Base-by-base conservation (phyloP, 1,140 invertebrate genomes). In the Akabosia matsudoensis region DNA sequence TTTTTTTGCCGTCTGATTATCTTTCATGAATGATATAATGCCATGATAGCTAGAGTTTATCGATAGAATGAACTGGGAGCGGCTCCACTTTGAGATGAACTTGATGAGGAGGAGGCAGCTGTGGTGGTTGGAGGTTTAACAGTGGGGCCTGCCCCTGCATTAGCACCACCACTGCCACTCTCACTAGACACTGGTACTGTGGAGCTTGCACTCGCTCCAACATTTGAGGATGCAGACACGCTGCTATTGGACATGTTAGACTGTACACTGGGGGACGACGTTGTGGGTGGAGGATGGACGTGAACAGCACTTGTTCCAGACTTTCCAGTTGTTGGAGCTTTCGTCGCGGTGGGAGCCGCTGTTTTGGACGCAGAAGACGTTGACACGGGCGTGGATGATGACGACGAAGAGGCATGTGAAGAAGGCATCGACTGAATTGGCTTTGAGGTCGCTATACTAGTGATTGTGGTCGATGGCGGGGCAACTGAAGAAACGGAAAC, bases 11-110 rank as follows among this genome's bases (percentile, higher is more conserved):
- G 3, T 31, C 61, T 13, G 7, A 67, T 30, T 67, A 67, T 13
- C 30, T 67, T 28, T 30, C 24, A n/a, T 7, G 22, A 10, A 28
- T 67, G 61, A 67, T 67, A 61, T 61, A 61, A 61, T 61, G 37
- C 7, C 24, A 16, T 61, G 54, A 61, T 61, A 61, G n/a, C 24
- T 61, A 61, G 24, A 22, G 24, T 16, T 67, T 67, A 67, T 67
- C 61, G 61, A 67, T 67, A 67, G n/a, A 67, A 67, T 67, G 61
- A 67, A 67, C 61, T 67, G 22, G 61, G 61, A 67, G 61, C 61
- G 3, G 61, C 28, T 10, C 61, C 22, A 16, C 61, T 22, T 67
- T 67, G 61, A 67, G 61, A 67, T 30, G 61, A 67, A 31, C 26
- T 67, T 56, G 10, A n/a, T n/a, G n/a, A 56, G 61, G 61, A 30